Evolutionary conservation across 2,888 invertebrate genomes (phyloP).

Genomic region (Himalopsyche anomala): DNA sequence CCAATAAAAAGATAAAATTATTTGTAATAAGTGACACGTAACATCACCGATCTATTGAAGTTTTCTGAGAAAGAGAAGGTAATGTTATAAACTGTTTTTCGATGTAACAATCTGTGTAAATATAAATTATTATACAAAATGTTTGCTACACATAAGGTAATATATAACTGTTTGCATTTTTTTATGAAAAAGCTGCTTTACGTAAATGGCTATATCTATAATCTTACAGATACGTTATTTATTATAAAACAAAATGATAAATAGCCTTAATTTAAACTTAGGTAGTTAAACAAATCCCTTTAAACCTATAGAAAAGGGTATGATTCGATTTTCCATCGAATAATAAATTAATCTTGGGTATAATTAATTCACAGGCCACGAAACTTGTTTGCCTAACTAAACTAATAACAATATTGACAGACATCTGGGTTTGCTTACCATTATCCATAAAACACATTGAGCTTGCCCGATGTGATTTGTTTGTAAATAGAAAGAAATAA

Average conservation of each 20-base stretch:
- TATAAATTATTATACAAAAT: no score
- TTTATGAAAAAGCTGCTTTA: no score
- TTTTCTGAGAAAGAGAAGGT: no score
- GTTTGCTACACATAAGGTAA: no score
- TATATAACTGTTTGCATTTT: no score
- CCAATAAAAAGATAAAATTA: no score
- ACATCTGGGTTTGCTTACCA: background rate
- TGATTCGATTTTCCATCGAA: background rate
- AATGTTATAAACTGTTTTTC: no score
- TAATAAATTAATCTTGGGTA: conserved; percentile 15
- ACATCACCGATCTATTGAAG: no score
- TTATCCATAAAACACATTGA: background rate
- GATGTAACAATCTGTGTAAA: no score
- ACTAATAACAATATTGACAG: conserved; percentile 29
- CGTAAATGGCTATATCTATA: no score
- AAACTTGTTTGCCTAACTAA: background rate
- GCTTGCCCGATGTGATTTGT: background rate
- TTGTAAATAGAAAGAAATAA: background rate
- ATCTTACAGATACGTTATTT: background rate
- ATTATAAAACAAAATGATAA: background rate
- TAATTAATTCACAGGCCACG: background rate
- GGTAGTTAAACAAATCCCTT: background rate
- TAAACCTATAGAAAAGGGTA: background rate
- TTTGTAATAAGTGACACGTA: no score
- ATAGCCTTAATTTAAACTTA: conserved; percentile 9